Conservation (phyloP, 2,113 vertebrate genomes). For the Triplophysa rosa region DNA sequence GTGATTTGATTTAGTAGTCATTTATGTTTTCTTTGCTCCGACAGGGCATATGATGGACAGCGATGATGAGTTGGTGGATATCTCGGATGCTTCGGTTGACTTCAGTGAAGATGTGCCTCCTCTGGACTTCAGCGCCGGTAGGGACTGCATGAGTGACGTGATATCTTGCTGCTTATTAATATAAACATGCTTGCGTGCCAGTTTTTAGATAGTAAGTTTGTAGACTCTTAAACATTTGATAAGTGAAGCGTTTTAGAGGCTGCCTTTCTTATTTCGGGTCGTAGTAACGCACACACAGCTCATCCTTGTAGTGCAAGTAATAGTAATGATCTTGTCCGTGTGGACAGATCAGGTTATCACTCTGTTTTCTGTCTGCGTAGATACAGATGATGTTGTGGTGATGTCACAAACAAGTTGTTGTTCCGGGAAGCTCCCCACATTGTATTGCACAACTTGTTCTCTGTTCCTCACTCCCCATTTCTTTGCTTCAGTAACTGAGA, state of each 20-base stretch:
- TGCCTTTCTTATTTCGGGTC: too few species aligned
- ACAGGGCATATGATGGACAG: conserved; percentile 77
- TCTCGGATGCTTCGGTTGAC: conserved; percentile 82
- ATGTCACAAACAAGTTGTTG: neutral
- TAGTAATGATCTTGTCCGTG: neutral
- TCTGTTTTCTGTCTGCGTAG: conserved; percentile 12
- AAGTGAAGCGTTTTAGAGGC: too few species aligned
- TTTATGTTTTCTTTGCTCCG: neutral
- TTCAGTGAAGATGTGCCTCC: conserved; percentile 86
- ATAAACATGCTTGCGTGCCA: too few species aligned
- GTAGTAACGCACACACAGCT: too few species aligned
- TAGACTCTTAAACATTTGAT: too few species aligned
- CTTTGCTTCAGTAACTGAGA: neutral
- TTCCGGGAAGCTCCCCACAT: neutral
- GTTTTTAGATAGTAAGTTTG: too few species aligned
- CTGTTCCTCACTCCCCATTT: neutral
- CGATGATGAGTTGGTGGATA: conserved; percentile 93
- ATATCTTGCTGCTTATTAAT: too few species aligned
- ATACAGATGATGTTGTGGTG: conserved; percentile 11
- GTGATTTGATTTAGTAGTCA: neutral
- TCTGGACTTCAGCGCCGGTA: conserved; percentile 80
- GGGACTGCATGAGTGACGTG: neutral
- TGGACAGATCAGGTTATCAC: neutral
- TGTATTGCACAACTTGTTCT: neutral
- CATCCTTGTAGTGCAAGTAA: too few species aligned